Evolutionary conservation across 2,797 vertebrate species (phyloP).

Genomic region (Decapterus maruadsi): DNA sequence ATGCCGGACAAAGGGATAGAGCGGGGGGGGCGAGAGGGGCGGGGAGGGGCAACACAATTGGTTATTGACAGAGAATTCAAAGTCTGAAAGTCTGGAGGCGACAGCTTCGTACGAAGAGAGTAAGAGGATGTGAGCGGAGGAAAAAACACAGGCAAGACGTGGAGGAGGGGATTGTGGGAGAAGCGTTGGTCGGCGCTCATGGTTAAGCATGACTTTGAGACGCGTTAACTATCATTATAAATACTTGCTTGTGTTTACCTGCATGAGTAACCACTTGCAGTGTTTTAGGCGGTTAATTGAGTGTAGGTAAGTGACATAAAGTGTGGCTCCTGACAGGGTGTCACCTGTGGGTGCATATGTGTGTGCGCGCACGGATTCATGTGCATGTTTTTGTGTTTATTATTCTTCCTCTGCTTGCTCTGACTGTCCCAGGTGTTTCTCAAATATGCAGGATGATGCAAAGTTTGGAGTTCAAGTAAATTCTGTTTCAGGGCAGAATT

Average conservation of each 20-base stretch:
- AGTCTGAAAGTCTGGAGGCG: slow-evolving; percentile 82
- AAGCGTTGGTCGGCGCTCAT: slow-evolving; percentile 21
- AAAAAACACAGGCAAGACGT: slow-evolving; percentile 4
- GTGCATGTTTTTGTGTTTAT: not conserved
- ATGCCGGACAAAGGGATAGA: slow-evolving; percentile 82
- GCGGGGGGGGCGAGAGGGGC: slow-evolving; percentile 62
- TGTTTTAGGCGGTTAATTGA: slow-evolving; percentile 24
- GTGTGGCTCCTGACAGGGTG: slow-evolving; percentile 17
- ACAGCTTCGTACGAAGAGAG: slow-evolving; percentile 74
- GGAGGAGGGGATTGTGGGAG: slow-evolving; percentile 48
- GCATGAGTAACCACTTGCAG: slow-evolving; percentile 10
- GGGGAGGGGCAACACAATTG: slow-evolving; percentile 83
- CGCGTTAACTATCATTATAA: slow-evolving; percentile 48
- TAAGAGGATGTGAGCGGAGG: slow-evolving; percentile 39
- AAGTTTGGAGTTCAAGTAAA: not conserved
- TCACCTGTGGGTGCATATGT: slow-evolving; percentile 5
- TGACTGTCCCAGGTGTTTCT: not conserved
- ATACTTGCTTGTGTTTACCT: slow-evolving; percentile 47
- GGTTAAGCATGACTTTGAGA: slow-evolving; percentile 48
- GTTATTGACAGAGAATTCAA: slow-evolving; percentile 88
- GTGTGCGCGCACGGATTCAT: not conserved
- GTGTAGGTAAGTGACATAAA: slow-evolving; percentile 26
- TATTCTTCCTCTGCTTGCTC: not conserved
- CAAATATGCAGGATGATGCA: not conserved
- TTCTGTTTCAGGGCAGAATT: not conserved